phyloP scores from a whole-genome alignment of 2,797 vertebrate genomes.

The Gila robusta region DNA sequence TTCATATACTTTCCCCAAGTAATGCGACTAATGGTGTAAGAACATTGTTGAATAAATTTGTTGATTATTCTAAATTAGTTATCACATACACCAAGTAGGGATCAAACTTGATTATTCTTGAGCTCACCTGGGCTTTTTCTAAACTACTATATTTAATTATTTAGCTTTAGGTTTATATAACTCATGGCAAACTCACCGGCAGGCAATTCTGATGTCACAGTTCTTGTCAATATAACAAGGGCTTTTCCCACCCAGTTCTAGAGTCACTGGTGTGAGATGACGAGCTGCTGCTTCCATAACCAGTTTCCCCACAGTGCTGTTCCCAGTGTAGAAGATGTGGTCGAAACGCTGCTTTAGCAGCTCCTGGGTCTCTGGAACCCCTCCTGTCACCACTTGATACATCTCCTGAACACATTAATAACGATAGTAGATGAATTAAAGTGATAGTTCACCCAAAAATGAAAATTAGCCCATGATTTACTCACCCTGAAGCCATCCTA shows the following conservation, averaged over 20 bases:
- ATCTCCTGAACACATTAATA: conserved; percentile 73
- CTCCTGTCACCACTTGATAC: conserved; percentile 83
- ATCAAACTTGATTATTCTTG: background rate
- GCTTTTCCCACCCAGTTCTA: conserved; percentile 94
- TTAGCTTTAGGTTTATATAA: background rate
- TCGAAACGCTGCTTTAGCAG: conserved; percentile 86
- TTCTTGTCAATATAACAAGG: conserved; percentile 89
- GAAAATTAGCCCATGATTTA: no score
- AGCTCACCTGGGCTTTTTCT: background rate
- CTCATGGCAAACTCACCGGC: conserved; percentile 73
- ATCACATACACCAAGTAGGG: background rate
- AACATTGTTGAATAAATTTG: background rate
- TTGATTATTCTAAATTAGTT: background rate
- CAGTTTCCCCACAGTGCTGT: conserved; percentile 78
- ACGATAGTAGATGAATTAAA: background rate
- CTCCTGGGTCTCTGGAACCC: conserved; percentile 85
- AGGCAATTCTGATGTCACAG: conserved; percentile 79
- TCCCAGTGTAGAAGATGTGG: conserved; percentile 90
- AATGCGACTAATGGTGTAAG: conserved; percentile 74
- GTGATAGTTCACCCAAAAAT: no score
- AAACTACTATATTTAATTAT: background rate
- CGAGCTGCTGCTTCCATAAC: conserved; percentile 88
- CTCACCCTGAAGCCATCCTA: no score
- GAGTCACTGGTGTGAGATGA: conserved; percentile 90
- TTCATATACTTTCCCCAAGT: conserved; percentile 86